These are phyloP conservation scores for Spilogale gracilis DNA, from an alignment of 2,113 vertebrate genomes.

Conservation along the genomic window DNA sequence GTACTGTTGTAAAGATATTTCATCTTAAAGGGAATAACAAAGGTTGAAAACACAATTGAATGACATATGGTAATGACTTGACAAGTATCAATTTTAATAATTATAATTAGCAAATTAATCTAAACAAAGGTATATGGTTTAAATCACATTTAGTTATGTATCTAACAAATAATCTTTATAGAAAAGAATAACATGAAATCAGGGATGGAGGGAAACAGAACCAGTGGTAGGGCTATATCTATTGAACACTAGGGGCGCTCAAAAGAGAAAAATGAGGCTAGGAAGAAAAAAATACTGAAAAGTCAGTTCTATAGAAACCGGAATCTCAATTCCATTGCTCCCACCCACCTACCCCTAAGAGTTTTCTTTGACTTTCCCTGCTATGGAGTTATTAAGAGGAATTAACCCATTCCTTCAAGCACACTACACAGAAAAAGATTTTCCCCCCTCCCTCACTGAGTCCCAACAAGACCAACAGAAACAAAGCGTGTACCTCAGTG, in stretches of 20 bases:
- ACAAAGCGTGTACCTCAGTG: neutral
- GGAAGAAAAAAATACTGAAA: neutral
- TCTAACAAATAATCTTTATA: slow-evolving; percentile 8
- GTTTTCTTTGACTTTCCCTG: neutral
- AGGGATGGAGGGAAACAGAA: neutral
- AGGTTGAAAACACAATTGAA: slow-evolving; percentile 26
- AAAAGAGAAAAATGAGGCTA: slow-evolving; percentile 3
- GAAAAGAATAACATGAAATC: slow-evolving; percentile 47
- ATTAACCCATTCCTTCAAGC: neutral
- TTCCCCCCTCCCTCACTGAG: neutral
- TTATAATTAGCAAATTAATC: slow-evolving; percentile 53
- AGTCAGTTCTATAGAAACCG: neutral
- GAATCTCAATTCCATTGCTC: neutral
- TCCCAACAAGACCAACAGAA: neutral
- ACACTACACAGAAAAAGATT: neutral
- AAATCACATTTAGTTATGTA: slow-evolving; percentile 46
- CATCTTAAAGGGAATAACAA: slow-evolving; percentile 18
- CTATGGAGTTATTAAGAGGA: neutral
- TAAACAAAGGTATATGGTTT: neutral
- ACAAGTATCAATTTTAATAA: slow-evolving; percentile 21
- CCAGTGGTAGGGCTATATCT: neutral
- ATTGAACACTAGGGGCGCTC: slow-evolving; percentile 43
- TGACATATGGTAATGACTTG: slow-evolving; percentile 9
- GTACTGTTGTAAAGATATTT: neutral
- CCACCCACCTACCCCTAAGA: neutral